Evolutionary conservation across 2,113 vertebrate species (phyloP), one percentile per base, ranked within the genome.

Genomic region (Gobio gobio): DNA sequence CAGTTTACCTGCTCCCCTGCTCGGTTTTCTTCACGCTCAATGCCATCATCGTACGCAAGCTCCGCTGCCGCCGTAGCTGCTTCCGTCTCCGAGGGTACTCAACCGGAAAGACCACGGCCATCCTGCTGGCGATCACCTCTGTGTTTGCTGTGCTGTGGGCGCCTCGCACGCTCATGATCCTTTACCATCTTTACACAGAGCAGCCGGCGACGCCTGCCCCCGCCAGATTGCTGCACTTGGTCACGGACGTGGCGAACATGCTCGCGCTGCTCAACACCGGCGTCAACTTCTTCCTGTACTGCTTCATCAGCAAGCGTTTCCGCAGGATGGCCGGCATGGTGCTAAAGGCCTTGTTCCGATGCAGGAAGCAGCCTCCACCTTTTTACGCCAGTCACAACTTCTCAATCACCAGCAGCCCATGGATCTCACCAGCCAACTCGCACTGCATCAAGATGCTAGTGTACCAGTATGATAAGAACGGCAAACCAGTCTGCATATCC

Each of bases 361-460:
- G 98, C 91, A 94, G 96, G 90, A 97, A 97, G 91, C 97, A 98
- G 54, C 95, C 97, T 0, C 88, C 88, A 0, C 97, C 96, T 20
- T 98, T 98, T 94, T 98, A 98, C 47, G 97, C 97, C 85, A 96
- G 97, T 90, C 97, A 98, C 93, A 99, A 97, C 91, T 97, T 99
- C 92, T 99, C 98, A 76, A 98, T 98, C 94, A 99, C 97, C 1
- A 99, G 98, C 93, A 99, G 98, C 86, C 97, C 97, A 18, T 98
- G 98, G 97, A 98, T 99, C 94, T 99, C 98, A 0, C 97, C 98
- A 0, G 97, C 98, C 88, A 99, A 98, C 93, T 99, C 98, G 7
- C 98, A 99, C 91, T 99, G 97, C 92, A 98, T 99, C 94, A 98
- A 98, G 94, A 99, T 99, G 98, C 92, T 99, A 86, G 98, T 98